phyloP scores from a whole-genome alignment of 2,888 invertebrate species.

The Leistus spinibarbis region DNA sequence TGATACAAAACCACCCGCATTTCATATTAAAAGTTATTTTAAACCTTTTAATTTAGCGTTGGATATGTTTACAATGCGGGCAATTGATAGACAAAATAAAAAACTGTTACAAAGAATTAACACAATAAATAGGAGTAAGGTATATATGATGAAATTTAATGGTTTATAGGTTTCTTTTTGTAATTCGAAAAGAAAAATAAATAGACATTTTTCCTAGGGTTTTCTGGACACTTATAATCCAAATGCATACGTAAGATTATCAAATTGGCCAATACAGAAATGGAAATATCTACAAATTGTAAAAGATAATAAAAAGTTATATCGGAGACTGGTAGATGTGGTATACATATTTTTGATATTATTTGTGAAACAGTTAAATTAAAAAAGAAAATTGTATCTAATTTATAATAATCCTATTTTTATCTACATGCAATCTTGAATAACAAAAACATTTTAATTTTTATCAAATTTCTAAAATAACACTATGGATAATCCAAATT shows the following conservation, averaged over 20 bases:
- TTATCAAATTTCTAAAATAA: too few species aligned
- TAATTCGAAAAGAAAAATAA: too few species aligned
- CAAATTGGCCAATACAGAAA: slow-evolving; percentile 48
- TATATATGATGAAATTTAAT: too few species aligned
- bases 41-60: slow-evolving; percentile 54
- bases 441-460: too few species aligned
- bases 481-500: too few species aligned
- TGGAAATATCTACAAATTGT: slow-evolving; percentile 46
- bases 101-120: slow-evolving; percentile 65
- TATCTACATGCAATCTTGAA: too few species aligned
- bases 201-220: slow-evolving; percentile 45
- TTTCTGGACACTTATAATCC: slow-evolving; percentile 49
- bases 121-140: slow-evolving; percentile 64
- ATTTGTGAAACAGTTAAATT: too few species aligned
- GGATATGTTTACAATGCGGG: slow-evolving; percentile 55
- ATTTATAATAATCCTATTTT: too few species aligned
- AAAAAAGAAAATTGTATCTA: too few species aligned
- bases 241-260: slow-evolving; percentile 46
- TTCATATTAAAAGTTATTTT: slow-evolving; percentile 62
- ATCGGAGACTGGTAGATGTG: slow-evolving; percentile 40
- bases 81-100: slow-evolving; percentile 64
- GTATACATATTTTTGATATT: slow-evolving; percentile 41
- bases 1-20: slow-evolving; percentile 62
- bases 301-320: slow-evolving; percentile 48
- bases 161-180: too few species aligned